Evolutionary conservation across 1,140 invertebrate species (phyloP).

Genomic region (Procambarus virginalis): DNA sequence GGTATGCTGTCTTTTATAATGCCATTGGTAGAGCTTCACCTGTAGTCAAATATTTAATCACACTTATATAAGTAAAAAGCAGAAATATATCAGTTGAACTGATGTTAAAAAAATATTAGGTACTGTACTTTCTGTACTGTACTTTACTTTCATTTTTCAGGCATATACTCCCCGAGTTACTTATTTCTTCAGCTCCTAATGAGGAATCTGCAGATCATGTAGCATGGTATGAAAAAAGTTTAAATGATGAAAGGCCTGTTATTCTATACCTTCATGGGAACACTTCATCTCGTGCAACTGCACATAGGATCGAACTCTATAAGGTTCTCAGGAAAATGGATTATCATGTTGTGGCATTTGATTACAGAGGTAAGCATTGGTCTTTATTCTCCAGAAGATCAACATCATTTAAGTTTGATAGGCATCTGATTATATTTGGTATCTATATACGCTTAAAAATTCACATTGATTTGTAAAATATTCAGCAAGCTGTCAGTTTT

Average conservation of each 20-base stretch:
- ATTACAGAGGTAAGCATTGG: constrained; percentile 84
- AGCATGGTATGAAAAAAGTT: constrained; percentile 34
- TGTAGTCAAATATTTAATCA: too few species aligned
- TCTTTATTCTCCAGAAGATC: background rate
- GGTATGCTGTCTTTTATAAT: too few species aligned
- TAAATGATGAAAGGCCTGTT: constrained; percentile 76
- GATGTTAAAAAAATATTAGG: too few species aligned
- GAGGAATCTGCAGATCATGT: constrained; percentile 21
- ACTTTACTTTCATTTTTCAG: background rate
- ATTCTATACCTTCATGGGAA: constrained; percentile 93
- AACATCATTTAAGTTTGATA: background rate
- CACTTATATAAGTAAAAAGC: too few species aligned
- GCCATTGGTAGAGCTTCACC: too few species aligned
- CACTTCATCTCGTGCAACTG: constrained; percentile 85
- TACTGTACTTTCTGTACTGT: too few species aligned
- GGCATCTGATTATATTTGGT: too few species aligned
- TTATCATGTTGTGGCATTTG: constrained; percentile 92
- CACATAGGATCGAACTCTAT: constrained; percentile 89
- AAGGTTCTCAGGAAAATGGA: constrained; percentile 85
- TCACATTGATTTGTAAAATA: too few species aligned
- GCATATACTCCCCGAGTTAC: constrained; percentile 51
- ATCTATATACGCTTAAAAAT: too few species aligned
- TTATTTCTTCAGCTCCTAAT: constrained; percentile 30
- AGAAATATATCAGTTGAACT: too few species aligned
- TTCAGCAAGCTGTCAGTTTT: too few species aligned